Percentiles rank a stretch among this genome's conserved stretches.
Evolutionary conservation across 2,797 vertebrate species (phyloP).

Genomic region (Ctenochaetus hawaiiensis): DNA sequence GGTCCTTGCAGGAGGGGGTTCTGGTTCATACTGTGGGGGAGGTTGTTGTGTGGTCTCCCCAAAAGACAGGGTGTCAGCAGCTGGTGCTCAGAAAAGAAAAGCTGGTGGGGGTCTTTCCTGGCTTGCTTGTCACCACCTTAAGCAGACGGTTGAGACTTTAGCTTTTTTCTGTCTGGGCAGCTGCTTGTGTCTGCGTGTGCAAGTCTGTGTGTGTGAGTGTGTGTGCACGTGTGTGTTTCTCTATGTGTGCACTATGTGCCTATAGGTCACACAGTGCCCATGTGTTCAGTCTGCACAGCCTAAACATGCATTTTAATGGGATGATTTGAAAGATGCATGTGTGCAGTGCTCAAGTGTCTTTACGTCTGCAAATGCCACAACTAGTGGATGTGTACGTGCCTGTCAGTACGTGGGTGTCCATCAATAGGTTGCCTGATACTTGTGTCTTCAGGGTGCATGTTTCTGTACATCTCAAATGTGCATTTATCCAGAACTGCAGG

Average conservation of each 20-base stretch:
- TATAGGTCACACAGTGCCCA: conserved; percentile 50
- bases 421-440: conserved; percentile 4
- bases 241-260: background rate
- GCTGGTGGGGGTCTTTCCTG: conserved; percentile 42
- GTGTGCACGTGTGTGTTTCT: background rate
- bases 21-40: conserved; percentile 35
- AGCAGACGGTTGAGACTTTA: conserved; percentile 29
- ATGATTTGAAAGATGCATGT: conserved; percentile 54
- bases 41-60: conserved; percentile 40
- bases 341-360: conserved; percentile 31
- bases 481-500: conserved; percentile 3
- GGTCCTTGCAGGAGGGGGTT: conserved; percentile 44
- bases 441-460: conserved; percentile 1
- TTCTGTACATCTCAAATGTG: background rate
- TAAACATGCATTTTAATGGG: conserved; percentile 53
- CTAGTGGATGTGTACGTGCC: conserved; percentile 18
- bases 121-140: conserved; percentile 51
- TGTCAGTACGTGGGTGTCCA: conserved; percentile 12
- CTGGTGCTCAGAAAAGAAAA: conserved; percentile 35
- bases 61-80: conserved; percentile 45
- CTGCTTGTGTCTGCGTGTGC: conserved; percentile 36
- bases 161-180: conserved; percentile 44
- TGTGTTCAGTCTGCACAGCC: conserved; percentile 41
- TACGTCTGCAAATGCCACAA: conserved; percentile 30
- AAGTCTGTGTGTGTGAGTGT: background rate